Evolutionary conservation across 2,113 vertebrate genomes (phyloP).

Genomic region (Eclectus roratus): DNA sequence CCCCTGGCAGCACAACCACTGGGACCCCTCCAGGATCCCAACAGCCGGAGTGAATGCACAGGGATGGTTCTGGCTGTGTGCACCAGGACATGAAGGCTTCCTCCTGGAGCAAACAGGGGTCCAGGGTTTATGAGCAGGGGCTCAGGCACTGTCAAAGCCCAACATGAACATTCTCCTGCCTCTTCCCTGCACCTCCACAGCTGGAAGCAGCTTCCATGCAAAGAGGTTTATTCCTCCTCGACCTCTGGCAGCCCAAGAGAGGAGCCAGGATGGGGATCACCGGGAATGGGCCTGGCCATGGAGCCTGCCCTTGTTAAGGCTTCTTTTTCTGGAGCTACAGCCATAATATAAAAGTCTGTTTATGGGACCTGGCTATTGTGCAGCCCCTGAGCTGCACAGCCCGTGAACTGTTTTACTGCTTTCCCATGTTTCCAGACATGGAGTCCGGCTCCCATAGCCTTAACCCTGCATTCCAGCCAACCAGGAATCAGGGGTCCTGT

Average conservation of each 20-base stretch:
- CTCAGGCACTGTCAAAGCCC: background rate
- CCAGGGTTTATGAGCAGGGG: background rate
- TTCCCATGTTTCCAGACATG: background rate
- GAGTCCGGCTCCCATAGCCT: background rate
- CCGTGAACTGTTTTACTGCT: constrained; percentile 47
- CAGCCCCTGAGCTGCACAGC: background rate
- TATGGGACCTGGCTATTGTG: constrained; percentile 38
- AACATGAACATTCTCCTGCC: accelerated
- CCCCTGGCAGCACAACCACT: background rate
- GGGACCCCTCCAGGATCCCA: background rate
- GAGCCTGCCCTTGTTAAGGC: background rate
- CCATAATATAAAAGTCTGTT: constrained; percentile 48
- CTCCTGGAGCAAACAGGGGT: accelerated
- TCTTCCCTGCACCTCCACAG: background rate
- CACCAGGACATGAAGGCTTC: background rate
- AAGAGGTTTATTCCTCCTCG: background rate
- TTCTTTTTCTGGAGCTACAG: background rate
- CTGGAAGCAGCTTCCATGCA: background rate
- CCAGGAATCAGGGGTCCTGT: background rate
- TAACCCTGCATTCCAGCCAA: background rate
- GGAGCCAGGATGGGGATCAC: background rate
- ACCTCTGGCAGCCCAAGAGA: background rate
- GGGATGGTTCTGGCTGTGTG: background rate
- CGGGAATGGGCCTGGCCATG: accelerated
- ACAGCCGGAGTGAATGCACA: accelerated